Evolutionary conservation across 1,140 invertebrate genomes (phyloP).

Genomic region (Drosophila subobscura): DNA sequence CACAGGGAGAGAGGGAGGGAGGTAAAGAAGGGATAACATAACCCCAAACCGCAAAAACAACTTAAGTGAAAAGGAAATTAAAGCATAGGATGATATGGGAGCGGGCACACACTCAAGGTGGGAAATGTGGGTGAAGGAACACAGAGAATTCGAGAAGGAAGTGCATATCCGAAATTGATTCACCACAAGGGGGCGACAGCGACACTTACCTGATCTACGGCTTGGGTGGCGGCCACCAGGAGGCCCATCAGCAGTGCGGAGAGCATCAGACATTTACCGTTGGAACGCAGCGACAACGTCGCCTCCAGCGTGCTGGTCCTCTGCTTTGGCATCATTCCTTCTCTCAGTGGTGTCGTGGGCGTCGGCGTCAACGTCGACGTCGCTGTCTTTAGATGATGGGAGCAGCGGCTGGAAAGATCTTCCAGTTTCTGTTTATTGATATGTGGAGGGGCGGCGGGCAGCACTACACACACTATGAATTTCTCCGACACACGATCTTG

Average conservation of each 20-base stretch:
- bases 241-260: constrained; percentile 53
- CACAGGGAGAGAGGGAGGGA: constrained; percentile 5
- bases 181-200: neutral
- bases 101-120: constrained; percentile 36
- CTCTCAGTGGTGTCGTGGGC: constrained; percentile 13
- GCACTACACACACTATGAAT: constrained; percentile 18
- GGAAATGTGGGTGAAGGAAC: constrained; percentile 44
- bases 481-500: neutral
- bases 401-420: constrained; percentile 17
- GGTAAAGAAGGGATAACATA: constrained; percentile 8
- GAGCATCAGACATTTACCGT: constrained; percentile 57
- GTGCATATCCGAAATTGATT: neutral
- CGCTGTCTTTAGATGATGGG: constrained; percentile 16
- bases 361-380: constrained; percentile 20
- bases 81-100: no score
- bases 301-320: constrained; percentile 50
- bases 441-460: constrained; percentile 20
- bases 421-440: constrained; percentile 59
- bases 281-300: constrained; percentile 15
- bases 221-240: constrained; percentile 66
- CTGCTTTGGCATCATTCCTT: constrained; percentile 69
- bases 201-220: constrained; percentile 69
- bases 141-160: constrained; percentile 8
- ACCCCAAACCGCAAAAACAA: constrained; percentile 63
- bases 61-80: constrained; percentile 21